These are phyloP conservation scores for Clarias batrachus DNA, from an alignment of 2,113 vertebrate species.

Conservation along the genomic window DNA sequence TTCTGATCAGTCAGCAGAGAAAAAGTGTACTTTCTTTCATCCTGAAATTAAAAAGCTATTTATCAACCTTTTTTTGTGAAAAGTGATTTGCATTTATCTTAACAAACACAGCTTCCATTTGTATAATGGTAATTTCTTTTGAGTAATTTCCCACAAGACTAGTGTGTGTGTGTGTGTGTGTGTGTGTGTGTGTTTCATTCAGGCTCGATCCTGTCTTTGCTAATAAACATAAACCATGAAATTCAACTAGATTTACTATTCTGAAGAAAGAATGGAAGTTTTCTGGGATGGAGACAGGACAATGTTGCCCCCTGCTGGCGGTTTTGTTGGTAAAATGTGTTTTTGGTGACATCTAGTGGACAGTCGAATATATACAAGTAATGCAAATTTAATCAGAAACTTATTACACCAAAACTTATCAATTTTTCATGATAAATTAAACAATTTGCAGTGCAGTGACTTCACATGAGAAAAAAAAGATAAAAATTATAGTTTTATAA, in stretches of 20 bases:
- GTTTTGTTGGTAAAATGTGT: not conserved
- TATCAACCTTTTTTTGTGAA: conserved; percentile 77
- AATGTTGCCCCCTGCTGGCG: conserved; percentile 71
- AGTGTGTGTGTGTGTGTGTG: not conserved
- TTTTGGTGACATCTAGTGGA: conserved; percentile 61
- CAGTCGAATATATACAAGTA: not conserved
- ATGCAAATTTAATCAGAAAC: not conserved
- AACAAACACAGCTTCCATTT: conserved; percentile 79
- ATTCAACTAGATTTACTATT: conserved; percentile 69
- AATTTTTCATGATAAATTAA: not conserved
- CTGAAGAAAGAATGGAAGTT: conserved; percentile 62
- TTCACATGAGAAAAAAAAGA: not conserved
- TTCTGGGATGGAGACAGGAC: conserved; percentile 39
- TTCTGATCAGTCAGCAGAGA: conserved; percentile 82
- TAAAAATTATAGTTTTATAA: not conserved
- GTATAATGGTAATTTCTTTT: conserved; percentile 80
- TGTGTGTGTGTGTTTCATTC: conserved; percentile 68
- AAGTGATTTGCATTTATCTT: conserved; percentile 88
- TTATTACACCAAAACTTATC: not conserved
- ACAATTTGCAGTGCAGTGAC: not conserved
- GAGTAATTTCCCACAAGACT: conserved; percentile 69
- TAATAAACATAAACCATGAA: conserved; percentile 75
- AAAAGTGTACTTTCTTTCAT: conserved; percentile 76
- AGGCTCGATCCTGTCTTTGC: conserved; percentile 66
- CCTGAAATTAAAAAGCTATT: conserved; percentile 89